Base-by-base conservation (phyloP, 1,140 invertebrate genomes). In the Andrena cerasifolii region DNA sequence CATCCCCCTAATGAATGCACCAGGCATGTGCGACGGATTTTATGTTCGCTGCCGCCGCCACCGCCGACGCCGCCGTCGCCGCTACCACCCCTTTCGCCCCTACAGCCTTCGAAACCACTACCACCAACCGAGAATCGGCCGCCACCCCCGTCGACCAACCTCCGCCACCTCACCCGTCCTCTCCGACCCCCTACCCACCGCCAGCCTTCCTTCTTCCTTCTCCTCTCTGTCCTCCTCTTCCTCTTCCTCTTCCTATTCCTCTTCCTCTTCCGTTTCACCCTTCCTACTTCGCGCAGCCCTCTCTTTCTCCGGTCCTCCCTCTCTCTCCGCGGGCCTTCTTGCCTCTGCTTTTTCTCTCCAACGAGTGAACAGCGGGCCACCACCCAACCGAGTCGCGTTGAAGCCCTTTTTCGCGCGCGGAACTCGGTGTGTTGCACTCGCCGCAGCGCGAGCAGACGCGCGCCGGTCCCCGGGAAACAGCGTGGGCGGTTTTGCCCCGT, bases 21-120 rank as follows among this genome's bases (percentile, higher is more conserved):
- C 91, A 91, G 90, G 90, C 91, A 92, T 89, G 91, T 92, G 91
- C 91, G 90, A 91, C 88, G 88, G 90, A 92, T 92, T 92, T 92
- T 92, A 92, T 92, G 91, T 91, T 89, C 89, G 81, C 89, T 89
- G 89, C 87, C 88, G 89, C 88, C 88, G 85, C 87, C 77, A 66
- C 83, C 67, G 59, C 76, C 80, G 54, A 79, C 72, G 36, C 80
- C 72, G 16, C 65, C 77, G 33, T 75, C 81, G 65, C 78, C 68
- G 56, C 81, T 72, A 59, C 75, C 73, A 33, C 79, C 79, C 66
- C 78, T 54, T 59, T 47, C 89, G 67, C 88, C 88, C 87, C 89
- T 87, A 86, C 86, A 85, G 88, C 86, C 78, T 73, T 81, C 59
- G 66, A 82, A 73, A 45, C 75, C 80, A 63, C 83, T 79, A 72